These are phyloP conservation scores for Pelusios castaneus DNA, from an alignment of 2,113 vertebrate genomes.

Conservation along the genomic window DNA sequence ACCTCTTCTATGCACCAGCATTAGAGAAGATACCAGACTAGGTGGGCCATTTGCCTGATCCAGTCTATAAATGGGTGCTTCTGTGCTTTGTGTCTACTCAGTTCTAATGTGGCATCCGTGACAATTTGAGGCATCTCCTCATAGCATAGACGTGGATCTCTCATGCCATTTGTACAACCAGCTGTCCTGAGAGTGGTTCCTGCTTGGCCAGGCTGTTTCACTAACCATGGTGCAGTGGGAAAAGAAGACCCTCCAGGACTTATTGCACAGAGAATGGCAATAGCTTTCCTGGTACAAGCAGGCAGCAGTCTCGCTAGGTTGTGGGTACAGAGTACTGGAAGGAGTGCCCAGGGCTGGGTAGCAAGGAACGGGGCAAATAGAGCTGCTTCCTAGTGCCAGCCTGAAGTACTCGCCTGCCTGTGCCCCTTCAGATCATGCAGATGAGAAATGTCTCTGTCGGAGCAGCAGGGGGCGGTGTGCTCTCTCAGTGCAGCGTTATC, in stretches of 20 bases:
- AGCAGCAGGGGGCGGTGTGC: too few species aligned
- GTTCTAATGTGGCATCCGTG: not conserved
- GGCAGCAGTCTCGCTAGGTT: not conserved
- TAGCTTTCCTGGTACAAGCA: not conserved
- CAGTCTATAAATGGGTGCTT: not conserved
- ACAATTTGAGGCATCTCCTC: not conserved
- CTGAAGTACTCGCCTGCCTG: not conserved
- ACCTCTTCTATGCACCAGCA: not conserved
- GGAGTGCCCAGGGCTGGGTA: not conserved
- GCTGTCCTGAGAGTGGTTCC: not conserved
- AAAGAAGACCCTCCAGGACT: not conserved
- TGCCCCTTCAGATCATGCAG: not conserved
- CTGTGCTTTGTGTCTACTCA: not conserved
- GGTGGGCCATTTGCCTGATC: not conserved
- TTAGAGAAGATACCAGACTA: not conserved
- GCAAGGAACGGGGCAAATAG: not conserved
- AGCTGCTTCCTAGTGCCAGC: accelerated
- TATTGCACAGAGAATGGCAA: not conserved
- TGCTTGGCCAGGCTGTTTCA: accelerated
- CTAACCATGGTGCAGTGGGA: not conserved
- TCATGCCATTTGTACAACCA: accelerated
- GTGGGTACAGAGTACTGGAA: accelerated
- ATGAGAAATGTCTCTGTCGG: not conserved
- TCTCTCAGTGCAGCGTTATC: not conserved
- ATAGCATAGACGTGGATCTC: not conserved